These are phyloP conservation scores for Malacoraja senta DNA, from an alignment of 2,797 vertebrate species.

Conservation along the genomic window DNA sequence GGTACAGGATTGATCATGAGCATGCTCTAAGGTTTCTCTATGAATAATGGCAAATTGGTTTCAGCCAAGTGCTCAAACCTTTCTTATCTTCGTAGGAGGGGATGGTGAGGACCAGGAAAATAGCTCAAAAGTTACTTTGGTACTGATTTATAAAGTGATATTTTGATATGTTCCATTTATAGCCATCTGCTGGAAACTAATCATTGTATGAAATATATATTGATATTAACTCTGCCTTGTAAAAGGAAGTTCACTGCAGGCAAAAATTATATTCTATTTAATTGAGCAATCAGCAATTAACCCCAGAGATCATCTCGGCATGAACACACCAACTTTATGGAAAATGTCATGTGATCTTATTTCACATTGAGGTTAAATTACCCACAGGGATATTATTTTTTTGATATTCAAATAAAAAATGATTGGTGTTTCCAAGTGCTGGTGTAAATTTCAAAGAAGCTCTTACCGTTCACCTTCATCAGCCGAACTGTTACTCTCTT, in stretches of 20 bases:
- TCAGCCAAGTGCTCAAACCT: background rate
- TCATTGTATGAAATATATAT: background rate
- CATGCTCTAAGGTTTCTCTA: background rate
- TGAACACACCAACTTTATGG: background rate
- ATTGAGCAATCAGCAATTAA: background rate
- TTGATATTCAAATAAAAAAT: background rate
- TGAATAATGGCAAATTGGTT: background rate
- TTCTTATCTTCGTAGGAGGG: background rate
- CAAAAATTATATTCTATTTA: background rate
- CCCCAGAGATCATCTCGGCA: background rate
- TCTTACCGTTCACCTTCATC: conserved; percentile 26
- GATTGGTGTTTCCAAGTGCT: too few relatives aligned
- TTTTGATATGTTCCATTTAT: background rate
- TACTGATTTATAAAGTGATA: background rate
- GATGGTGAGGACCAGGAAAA: too few relatives aligned
- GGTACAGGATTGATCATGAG: background rate
- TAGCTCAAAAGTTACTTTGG: background rate
- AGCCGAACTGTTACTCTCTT: background rate
- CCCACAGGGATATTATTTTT: background rate
- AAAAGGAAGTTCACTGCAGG: background rate
- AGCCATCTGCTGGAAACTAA: background rate
- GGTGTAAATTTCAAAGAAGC: background rate
- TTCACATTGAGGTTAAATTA: background rate
- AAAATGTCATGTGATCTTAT: background rate
- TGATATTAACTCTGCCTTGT: background rate